Evolutionary conservation across 2,888 invertebrate species (phyloP).

Genomic region (Gymnosoma rotundatum): DNA sequence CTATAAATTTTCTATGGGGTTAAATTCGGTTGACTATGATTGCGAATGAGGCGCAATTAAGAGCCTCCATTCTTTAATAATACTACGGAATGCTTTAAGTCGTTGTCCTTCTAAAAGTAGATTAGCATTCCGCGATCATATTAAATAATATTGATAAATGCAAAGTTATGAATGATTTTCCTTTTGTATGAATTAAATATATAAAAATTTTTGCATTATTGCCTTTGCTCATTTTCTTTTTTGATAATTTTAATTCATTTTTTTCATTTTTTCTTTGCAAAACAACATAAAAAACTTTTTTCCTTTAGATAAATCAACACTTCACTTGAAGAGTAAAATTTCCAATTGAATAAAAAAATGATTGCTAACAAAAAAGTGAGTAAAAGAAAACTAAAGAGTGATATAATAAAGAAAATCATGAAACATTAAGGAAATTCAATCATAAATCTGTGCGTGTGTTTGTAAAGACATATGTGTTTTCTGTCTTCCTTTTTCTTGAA

Average conservation of each 20-base stretch:
- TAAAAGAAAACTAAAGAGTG: neutral
- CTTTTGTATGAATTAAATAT: too few species aligned
- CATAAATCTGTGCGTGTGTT: neutral
- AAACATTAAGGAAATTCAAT: neutral
- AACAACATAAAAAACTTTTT: neutral
- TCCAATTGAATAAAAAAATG: constrained; percentile 8
- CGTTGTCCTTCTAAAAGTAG: too few species aligned
- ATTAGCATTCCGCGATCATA: too few species aligned
- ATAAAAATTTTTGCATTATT: too few species aligned
- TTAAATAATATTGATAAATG: too few species aligned
- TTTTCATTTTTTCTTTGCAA: neutral
- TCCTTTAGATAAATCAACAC: constrained; percentile 23
- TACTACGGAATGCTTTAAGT: too few species aligned
- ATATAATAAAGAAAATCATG: neutral
- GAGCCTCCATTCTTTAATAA: too few species aligned
- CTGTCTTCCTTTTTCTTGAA: neutral
- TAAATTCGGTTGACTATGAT: too few species aligned
- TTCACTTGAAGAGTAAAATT: neutral
- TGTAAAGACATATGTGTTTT: constrained; percentile 1
- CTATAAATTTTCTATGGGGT: too few species aligned
- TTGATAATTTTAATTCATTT: constrained; percentile 4
- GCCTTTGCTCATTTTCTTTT: too few species aligned
- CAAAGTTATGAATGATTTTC: too few species aligned
- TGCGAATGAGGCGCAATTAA: too few species aligned
- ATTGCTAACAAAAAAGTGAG: neutral